Evolutionary conservation across 2,888 invertebrate genomes (phyloP).

Genomic region (Fragum fragum): DNA sequence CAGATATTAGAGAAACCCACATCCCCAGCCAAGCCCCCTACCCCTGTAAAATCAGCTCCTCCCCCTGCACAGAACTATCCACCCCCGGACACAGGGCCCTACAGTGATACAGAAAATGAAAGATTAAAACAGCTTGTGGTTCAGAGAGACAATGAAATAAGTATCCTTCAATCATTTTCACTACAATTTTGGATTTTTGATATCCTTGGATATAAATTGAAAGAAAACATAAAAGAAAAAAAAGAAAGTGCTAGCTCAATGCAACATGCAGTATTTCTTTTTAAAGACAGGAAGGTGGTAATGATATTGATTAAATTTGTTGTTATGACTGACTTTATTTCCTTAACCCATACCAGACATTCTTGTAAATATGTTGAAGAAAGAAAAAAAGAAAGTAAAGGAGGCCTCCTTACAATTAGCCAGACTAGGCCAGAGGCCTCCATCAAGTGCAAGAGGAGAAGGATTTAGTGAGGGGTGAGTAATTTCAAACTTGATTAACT

Average conservation of each 20-base stretch:
- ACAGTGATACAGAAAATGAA: conserved; percentile 81
- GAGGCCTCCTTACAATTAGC: conserved; percentile 73
- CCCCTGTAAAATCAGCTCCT: conserved; percentile 54
- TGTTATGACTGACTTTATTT: neutral
- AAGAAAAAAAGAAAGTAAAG: conserved; percentile 84
- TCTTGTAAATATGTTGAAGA: conserved; percentile 86
- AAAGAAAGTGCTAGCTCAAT: too few species aligned
- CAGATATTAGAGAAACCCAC: conserved; percentile 68
- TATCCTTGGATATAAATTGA: too few species aligned
- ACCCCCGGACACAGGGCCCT: conserved; percentile 78
- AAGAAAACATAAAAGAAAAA: too few species aligned
- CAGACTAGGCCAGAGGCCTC: conserved; percentile 58
- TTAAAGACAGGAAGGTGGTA: too few species aligned
- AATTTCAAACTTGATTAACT: neutral
- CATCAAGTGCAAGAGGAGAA: conserved; percentile 61
- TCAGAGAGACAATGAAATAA: conserved; percentile 87
- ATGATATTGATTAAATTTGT: too few species aligned
- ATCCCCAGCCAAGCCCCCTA: conserved; percentile 34
- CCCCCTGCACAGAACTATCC: conserved; percentile 52
- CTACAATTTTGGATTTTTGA: too few species aligned
- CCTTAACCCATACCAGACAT: conserved; percentile 79
- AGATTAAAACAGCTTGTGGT: conserved; percentile 83
- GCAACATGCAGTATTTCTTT: too few species aligned
- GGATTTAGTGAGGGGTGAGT: conserved; percentile 56
- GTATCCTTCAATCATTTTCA: conserved; percentile 86